Conservation (phyloP, 1,140 invertebrate species). For the Eriosoma lanigerum region DNA sequence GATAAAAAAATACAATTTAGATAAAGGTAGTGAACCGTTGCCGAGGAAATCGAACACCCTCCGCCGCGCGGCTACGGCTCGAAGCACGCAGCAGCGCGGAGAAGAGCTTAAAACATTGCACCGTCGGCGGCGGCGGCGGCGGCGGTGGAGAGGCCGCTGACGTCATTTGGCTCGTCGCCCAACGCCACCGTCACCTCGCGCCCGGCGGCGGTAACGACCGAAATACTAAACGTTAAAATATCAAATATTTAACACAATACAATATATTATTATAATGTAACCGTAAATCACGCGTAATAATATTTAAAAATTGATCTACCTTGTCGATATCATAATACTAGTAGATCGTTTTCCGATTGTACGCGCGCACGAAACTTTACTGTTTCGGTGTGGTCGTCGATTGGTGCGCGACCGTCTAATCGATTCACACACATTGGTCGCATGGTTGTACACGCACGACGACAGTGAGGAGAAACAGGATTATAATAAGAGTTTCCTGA, state of each 20-base stretch:
- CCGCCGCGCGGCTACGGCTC: neutral
- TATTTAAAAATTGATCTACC: no score
- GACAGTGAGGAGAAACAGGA: no score
- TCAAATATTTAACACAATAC: no score
- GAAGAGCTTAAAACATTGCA: conserved; percentile 24
- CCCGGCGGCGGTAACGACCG: neutral
- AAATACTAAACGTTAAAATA: neutral
- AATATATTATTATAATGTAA: no score
- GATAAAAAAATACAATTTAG: no score
- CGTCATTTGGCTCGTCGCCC: conserved; percentile 46
- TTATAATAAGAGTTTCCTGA: no score
- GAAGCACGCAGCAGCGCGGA: neutral
- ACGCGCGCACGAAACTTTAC: no score
- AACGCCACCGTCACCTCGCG: neutral
- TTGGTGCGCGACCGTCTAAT: no score
- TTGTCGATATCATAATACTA: no score
- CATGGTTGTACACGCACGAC: conserved; percentile 1
- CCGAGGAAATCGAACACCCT: conserved; percentile 31
- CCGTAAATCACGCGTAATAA: neutral
- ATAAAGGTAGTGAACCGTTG: neutral
- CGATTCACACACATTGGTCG: neutral
- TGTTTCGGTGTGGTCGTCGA: no score
- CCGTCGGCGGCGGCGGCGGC: neutral
- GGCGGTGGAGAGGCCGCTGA: conserved; percentile 5
- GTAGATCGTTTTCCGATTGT: no score